Evolutionary conservation across 2,113 vertebrate genomes (phyloP).

Genomic region (Ariopsis seemanni): DNA sequence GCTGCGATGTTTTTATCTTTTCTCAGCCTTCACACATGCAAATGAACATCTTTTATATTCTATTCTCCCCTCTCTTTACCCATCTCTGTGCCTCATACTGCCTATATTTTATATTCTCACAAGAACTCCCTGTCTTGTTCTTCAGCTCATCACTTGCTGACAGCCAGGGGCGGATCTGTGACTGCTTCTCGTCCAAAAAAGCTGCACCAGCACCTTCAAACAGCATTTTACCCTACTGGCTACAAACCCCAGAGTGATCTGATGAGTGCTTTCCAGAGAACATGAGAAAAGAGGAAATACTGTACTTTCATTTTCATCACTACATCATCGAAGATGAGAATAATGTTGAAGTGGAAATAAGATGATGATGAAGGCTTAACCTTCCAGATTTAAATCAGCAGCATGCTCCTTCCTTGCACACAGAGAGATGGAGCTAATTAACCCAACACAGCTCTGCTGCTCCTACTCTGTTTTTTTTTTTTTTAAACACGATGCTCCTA

Average conservation of each 20-base stretch:
- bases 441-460: conserved; percentile 6
- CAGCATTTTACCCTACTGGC: background rate
- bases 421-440: conserved; percentile 12
- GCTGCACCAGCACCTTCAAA: background rate
- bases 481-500: background rate
- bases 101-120: conserved; percentile 18
- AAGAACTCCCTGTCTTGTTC: conserved; percentile 10
- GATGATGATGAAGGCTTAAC: conserved; percentile 24
- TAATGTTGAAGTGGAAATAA: conserved; percentile 14
- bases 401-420: background rate
- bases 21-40: conserved; percentile 12
- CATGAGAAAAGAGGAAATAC: background rate
- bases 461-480: background rate
- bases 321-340: background rate
- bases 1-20: background rate
- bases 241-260: conserved; percentile 18
- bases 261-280: conserved; percentile 15
- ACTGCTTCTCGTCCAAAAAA: background rate
- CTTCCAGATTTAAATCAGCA: conserved; percentile 30
- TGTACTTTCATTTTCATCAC: background rate
- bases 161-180: conserved; percentile 13
- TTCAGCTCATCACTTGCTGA: conserved; percentile 10
- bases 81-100: background rate
- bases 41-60: conserved; percentile 22
- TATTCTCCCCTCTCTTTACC: background rate